Percentiles rank a stretch among this genome's conserved stretches.
Conservation (phyloP, 1,140 invertebrate species). For the Maconellicoccus hirsutus region DNA sequence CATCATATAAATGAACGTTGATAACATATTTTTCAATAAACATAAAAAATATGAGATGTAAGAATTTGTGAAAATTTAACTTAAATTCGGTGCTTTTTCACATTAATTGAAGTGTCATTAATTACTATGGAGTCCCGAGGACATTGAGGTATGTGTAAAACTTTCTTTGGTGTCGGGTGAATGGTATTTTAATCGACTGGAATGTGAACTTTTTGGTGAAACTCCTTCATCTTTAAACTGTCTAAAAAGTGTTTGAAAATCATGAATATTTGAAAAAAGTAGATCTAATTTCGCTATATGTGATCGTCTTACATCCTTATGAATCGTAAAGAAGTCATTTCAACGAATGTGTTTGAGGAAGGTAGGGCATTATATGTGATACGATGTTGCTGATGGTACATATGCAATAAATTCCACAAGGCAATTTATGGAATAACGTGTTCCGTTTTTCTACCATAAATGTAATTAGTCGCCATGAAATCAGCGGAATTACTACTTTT, state of each 20-base stretch:
- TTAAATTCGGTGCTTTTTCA: not conserved
- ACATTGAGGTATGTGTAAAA: not conserved
- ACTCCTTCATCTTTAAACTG: not conserved
- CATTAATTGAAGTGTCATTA: not conserved
- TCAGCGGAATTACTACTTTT: too few species aligned
- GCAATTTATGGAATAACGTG: too few species aligned
- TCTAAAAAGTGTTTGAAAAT: not conserved
- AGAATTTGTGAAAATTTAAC: not conserved
- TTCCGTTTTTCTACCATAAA: too few species aligned
- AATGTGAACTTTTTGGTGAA: not conserved
- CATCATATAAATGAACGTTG: not conserved
- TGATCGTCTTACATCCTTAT: too few species aligned
- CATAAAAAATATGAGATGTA: not conserved
- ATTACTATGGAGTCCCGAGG: not conserved
- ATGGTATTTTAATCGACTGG: not conserved
- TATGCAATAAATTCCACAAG: too few species aligned
- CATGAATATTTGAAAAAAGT: too few species aligned
- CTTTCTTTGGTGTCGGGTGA: not conserved
- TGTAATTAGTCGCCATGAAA: too few species aligned
- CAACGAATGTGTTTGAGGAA: too few species aligned
- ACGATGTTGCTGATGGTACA: too few species aligned
- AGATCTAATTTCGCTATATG: too few species aligned
- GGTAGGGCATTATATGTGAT: too few species aligned
- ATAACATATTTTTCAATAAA: not conserved
- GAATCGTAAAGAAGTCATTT: too few species aligned